Evolutionary conservation across 2,888 invertebrate species (phyloP), one percentile per base, ranked within the genome.

Genomic region (Cosmopolites sordidus): DNA sequence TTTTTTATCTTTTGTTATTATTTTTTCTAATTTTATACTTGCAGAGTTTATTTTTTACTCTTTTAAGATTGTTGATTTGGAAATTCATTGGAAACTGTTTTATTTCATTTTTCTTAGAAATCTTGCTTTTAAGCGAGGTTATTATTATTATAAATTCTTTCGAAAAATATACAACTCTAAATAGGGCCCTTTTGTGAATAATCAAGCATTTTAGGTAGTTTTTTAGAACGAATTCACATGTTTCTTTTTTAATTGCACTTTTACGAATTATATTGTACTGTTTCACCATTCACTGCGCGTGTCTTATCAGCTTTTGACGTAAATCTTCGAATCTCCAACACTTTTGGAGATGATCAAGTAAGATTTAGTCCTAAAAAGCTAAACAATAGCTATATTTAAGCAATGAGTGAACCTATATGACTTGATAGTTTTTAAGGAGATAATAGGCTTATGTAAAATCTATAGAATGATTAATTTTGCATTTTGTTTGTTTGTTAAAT

Each of bases 241-340:
- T 64, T 64, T 65, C 63, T 66, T 65, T 69, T 69, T 67, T 62
- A 62, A 62, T 59, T 64, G 66, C 66, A 63, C 65, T 54, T 64
- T 62, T 22, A 22, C 22, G 66, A 48, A 16, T 12, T 60, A 58
- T 64, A 65, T 63, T 64, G 60, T 64, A 64, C 64, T 63, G 63
- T 65, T 69, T 62, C 66, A 67, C 70, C 68, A 67, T 72, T 73
- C 72, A 72, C 72, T 69, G 70, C 67, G 72, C 57, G 57, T 72
- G 72, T 73, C 72, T 72, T 72, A 72, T 61, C 64, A 64, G 66
- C 66, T 67, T 66, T 58, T 58, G 64, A 62, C 65, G 62, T 62
- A 55, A 60, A 51, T 58, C 60, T 43, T 49, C 22, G 38, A 40
- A 38, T 16, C 42, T 44, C 50, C 44, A 27, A 43, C 42, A 22